Evolutionary conservation across 2,888 invertebrate species (phyloP), one percentile per base, ranked within the genome.

Genomic region (Neria commutata): DNA sequence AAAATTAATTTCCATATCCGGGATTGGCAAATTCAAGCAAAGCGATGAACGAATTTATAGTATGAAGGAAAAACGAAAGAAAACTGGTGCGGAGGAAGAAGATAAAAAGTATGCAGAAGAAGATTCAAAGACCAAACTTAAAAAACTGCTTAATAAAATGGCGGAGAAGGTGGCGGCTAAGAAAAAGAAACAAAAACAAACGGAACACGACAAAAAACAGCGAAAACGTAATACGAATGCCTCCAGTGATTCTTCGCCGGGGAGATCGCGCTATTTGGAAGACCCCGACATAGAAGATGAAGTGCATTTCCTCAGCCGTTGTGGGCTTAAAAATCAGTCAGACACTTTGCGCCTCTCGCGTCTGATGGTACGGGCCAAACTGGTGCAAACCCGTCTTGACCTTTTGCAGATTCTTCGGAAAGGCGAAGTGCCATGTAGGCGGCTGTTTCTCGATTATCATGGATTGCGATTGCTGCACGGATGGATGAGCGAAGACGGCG

Each of bases 401-500:
- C 82, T 98, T 3, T 83, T 98, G 65, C 85, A 89, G 14, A 85
- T 97, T 37, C 84, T 98, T 60, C 87, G 91, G 58, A 87, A 87
- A 61, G 92, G 92, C 0, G 93, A 92, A 77, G 83, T 91, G 70
- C 91, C 94, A 0, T 94, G 94, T 76, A 86, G 92, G 10, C 84
- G 94, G 16, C 85, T 97, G 62, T 97, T 98, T 83, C 86, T 95
- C 56, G 94, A 94, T 83, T 97, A 97, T 82, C 94, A 97, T 74
- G 98, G 98, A 0, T 84, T 98, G 56, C 84, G 93, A 5, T 83
- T 98, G 55, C 85, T 98, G 58, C 94, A 95, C 84, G 94, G 93
- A 25, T 98, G 98, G 91, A 95, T 97, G 87, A 88, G 88, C 58
- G 93, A 94, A 73, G 76, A 72, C 26, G 79, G 73, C 51, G 73